Conservation (phyloP, 1,140 invertebrate species). For the honey bee (Apis mellifera) region Amel_HAv3.1 CM009936.2:16526501-16527000, state of each 20-base stretch:
- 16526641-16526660: not conserved
- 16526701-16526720: conserved; percentile 52
- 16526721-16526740: conserved; percentile 85
- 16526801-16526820: conserved; percentile 80
- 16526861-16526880: not conserved
- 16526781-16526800: conserved; percentile 62
- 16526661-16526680: not conserved
- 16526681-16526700: not conserved
- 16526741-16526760: conserved; percentile 88
- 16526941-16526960: not conserved
- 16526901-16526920: no score
- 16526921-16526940: no score
- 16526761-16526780: conserved; percentile 83
- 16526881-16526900: no score
- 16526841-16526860: conserved; percentile 87
- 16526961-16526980: no score
- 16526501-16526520: conserved; percentile 91
- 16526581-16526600: conserved; percentile 92
- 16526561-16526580: conserved; percentile 95
- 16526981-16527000: no score
- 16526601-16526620: conserved; percentile 83
- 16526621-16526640: not conserved
- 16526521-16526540: conserved; percentile 96
- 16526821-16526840: conserved; percentile 91
- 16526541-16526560: conserved; percentile 98